A percentile compares a stretch with the other conserved stretches of the same genome.
These are phyloP conservation scores for Drymonia ruficornis DNA, from an alignment of 2,888 invertebrate species.

Conservation along the genomic window DNA sequence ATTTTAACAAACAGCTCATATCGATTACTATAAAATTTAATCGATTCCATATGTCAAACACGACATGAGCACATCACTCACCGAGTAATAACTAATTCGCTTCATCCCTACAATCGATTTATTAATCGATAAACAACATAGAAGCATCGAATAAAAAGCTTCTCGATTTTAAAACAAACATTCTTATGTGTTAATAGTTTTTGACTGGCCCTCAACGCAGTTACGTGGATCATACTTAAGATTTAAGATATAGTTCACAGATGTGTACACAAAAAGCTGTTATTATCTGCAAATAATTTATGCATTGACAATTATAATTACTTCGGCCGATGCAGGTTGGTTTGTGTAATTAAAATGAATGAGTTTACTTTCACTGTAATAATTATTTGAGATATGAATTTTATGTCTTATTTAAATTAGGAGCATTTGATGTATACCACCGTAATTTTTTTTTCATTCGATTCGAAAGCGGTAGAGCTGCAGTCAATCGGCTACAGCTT, in stretches of 20 bases:
- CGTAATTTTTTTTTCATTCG: too few relatives aligned
- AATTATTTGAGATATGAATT: conserved; percentile 44
- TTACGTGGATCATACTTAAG: conserved; percentile 57
- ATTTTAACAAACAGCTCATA: conserved; percentile 34
- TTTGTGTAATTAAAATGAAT: conserved; percentile 58
- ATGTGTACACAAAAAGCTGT: conserved; percentile 61
- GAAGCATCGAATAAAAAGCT: conserved; percentile 36
- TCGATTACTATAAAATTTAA: conserved; percentile 47
- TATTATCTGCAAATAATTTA: conserved; percentile 71
- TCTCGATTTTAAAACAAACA: conserved; percentile 54
- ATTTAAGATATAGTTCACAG: conserved; percentile 67
- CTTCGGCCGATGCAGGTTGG: conserved; percentile 59
- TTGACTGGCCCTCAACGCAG: conserved; percentile 48
- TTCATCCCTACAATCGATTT: conserved; percentile 42
- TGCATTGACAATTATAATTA: conserved; percentile 69
- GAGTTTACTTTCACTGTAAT: conserved; percentile 49
- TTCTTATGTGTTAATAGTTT: conserved; percentile 59
- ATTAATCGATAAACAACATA: conserved; percentile 40
- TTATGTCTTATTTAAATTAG: conserved; percentile 24
- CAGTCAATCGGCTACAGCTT: too few relatives aligned
- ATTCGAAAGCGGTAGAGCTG: too few relatives aligned
- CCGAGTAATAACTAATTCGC: conserved; percentile 30
- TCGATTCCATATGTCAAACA: conserved; percentile 47
- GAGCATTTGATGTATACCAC: too few relatives aligned
- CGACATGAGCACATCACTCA: conserved; percentile 27